Conservation (phyloP, 2,113 vertebrate species). For the Dromaius novaehollandiae region DNA sequence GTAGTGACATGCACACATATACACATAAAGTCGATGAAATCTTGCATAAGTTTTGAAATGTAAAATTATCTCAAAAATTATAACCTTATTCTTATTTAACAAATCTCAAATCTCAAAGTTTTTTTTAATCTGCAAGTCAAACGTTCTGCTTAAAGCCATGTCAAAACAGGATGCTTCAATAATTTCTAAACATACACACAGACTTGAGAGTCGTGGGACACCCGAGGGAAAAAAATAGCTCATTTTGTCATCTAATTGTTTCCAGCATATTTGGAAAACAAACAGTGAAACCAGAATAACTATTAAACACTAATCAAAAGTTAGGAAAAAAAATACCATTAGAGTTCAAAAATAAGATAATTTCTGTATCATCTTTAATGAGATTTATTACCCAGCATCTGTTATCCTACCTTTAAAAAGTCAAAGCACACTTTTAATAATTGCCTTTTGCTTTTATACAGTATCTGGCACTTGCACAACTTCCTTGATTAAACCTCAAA, state of each 20-base stretch:
- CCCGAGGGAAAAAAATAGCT: neutral
- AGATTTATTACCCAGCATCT: slow-evolving; percentile 59
- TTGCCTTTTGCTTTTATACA: slow-evolving; percentile 47
- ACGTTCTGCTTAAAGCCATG: neutral
- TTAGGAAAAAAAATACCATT: neutral
- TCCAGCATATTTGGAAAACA: slow-evolving; percentile 13
- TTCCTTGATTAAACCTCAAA: slow-evolving; percentile 66
- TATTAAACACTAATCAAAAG: slow-evolving; percentile 13
- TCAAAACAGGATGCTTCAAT: slow-evolving; percentile 13
- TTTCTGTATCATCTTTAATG: neutral
- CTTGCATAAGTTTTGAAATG: neutral
- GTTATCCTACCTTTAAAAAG: slow-evolving; percentile 52
- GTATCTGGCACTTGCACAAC: slow-evolving; percentile 12
- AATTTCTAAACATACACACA: slow-evolving; percentile 18
- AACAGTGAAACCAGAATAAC: neutral
- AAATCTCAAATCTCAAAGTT: neutral
- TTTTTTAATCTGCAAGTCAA: slow-evolving; percentile 9
- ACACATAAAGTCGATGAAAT: neutral
- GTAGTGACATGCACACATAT: neutral
- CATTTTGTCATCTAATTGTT: slow-evolving; percentile 34
- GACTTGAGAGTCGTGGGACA: slow-evolving; percentile 1
- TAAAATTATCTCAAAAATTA: neutral
- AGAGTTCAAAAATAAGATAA: slow-evolving; percentile 46
- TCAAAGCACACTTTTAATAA: slow-evolving; percentile 63
- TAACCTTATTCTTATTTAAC: neutral